Conservation (phyloP, 2,888 invertebrate genomes). For the Napeogenes inachia region DNA sequence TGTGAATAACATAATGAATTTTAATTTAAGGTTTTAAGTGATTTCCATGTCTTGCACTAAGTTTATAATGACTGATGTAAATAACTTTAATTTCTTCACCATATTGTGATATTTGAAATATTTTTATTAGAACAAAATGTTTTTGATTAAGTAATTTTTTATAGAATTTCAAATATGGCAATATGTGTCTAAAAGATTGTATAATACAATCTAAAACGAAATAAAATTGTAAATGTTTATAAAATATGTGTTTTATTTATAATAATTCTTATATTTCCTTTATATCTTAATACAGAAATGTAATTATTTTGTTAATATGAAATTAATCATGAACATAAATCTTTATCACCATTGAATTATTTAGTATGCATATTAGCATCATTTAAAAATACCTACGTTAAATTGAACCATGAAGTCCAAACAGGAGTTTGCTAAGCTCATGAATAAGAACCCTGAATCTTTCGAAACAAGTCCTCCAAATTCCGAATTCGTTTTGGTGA, state of each 20-base stretch:
- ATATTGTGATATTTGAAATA: constrained; percentile 41
- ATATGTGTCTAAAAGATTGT: constrained; percentile 36
- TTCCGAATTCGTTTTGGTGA: too few relatives aligned
- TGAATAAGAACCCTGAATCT: too few relatives aligned
- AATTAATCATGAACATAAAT: too few relatives aligned
- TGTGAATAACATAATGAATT: constrained; percentile 18
- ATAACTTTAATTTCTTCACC: constrained; percentile 34
- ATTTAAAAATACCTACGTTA: too few relatives aligned
- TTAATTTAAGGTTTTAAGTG: constrained; percentile 25
- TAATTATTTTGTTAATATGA: too few relatives aligned
- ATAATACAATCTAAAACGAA: constrained; percentile 40
- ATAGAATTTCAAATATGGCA: constrained; percentile 33
- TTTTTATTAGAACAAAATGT: constrained; percentile 23
- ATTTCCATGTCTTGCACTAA: constrained; percentile 29
- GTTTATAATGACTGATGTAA: constrained; percentile 44
- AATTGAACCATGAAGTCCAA: too few relatives aligned
- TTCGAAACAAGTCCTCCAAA: too few relatives aligned
- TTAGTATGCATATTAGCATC: too few relatives aligned
- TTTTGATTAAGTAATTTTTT: constrained; percentile 11
- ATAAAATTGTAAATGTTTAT: constrained; percentile 70
- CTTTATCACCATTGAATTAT: too few relatives aligned
- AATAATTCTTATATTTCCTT: neutral
- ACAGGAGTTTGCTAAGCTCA: too few relatives aligned
- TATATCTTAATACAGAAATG: too few relatives aligned
- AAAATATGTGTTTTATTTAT: constrained; percentile 46